Base-by-base conservation (phyloP, 2,113 vertebrate species). In the Vireo altiloquus region DNA sequence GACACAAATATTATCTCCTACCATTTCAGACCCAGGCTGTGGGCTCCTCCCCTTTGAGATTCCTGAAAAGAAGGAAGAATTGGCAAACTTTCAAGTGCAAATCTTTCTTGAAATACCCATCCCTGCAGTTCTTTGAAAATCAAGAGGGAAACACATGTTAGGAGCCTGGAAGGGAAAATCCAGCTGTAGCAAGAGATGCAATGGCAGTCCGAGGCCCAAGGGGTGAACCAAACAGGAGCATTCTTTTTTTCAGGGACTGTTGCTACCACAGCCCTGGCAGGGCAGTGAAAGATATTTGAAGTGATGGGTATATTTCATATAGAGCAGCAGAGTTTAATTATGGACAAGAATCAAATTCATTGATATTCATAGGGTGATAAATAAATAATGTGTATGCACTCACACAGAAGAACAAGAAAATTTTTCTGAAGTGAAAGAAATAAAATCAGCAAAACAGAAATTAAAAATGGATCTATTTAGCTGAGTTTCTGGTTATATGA, bases 371-470 rank as follows among this genome's bases (percentile, higher is more conserved):
- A 87, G 87, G 54, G 31, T 61, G 66, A 92, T 97, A 95, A 96
- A 96, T 97, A 96, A 96, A 92, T 95, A 93, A 95, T 96, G 94
- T n/a, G 35, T 79, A 90, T 93, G 93, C 87, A 90, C 78, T 95
- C 39, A 37, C 54, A 87, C 22, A 89, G 70, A 90, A 95, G 82
- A 82, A 87, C 84, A 57, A 82, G 94, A 90, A 95, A 87, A 86
- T 92, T 95, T 82, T 92, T 95, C 88, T 95, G 42, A 95, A 92
- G 78, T 3, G n/a, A 87, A 82, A 95, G 95, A 94, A 96, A 92
- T 94, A 91, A 97, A 95, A 95, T 82, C 91, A 89, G 66, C 79
- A 95, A 96, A 94, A 95, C 71, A 97, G 94, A 86, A 96, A 97
- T 95, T 92, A 93, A 96, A 97, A 95, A 84, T 56, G 24, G 76